A percentile compares a stretch with the other conserved stretches of the same genome.
Conservation (phyloP, 2,888 invertebrate genomes). For the Tinea semifulvella region DNA sequence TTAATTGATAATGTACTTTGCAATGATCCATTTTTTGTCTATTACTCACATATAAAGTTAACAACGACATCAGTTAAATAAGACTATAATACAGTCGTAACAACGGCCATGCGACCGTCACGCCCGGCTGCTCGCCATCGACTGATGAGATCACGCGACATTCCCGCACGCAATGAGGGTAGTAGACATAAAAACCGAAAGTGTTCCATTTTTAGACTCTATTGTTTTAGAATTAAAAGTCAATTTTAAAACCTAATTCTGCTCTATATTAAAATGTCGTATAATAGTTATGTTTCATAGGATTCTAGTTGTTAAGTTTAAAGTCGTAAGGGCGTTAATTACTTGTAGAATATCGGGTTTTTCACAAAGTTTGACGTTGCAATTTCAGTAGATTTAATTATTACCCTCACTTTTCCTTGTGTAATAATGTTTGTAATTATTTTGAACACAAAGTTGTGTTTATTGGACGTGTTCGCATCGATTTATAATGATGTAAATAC, state of each 20-base stretch:
- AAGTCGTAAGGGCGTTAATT: neutral
- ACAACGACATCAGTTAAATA: constrained; percentile 1
- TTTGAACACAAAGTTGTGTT: no score
- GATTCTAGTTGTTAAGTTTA: neutral
- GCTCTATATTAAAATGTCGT: neutral
- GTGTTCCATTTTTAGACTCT: constrained; percentile 6
- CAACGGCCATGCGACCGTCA: constrained; percentile 8
- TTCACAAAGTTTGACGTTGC: constrained; percentile 2
- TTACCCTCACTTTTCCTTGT: constrained; percentile 9
- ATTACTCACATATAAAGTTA: no score
- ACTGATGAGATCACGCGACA: constrained; percentile 9
- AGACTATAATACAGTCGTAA: constrained; percentile 8
- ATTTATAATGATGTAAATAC: no score
- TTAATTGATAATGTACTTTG: no score
- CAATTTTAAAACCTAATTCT: neutral
- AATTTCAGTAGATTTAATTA: constrained; percentile 7
- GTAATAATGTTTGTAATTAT: neutral
- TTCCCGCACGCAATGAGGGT: constrained; percentile 9
- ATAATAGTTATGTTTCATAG: neutral
- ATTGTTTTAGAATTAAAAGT: neutral
- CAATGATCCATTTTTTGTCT: no score
- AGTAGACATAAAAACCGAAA: constrained; percentile 11
- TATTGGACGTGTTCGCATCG: no score
- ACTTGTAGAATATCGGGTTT: neutral
- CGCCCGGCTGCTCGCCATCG: neutral